Evolutionary conservation across 1,140 invertebrate species (phyloP).

Genomic region (Listronotus bonariensis): DNA sequence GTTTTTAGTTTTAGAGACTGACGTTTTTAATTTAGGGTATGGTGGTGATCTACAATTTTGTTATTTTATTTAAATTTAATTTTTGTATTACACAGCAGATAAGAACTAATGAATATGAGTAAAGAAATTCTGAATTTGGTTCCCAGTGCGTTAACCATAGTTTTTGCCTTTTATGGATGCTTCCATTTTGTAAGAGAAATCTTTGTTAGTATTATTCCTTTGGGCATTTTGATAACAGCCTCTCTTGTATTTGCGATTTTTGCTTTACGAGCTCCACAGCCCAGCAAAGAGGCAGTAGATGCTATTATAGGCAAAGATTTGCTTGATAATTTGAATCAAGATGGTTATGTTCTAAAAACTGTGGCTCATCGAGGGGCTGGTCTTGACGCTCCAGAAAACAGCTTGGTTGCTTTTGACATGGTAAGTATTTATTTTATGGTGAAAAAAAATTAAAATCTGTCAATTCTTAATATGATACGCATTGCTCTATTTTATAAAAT

Average conservation of each 20-base stretch:
- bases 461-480: no score
- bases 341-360: slow-evolving; percentile 57
- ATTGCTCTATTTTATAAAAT: no score
- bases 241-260: slow-evolving; percentile 39
- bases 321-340: slow-evolving; percentile 42
- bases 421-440: slow-evolving; percentile 54
- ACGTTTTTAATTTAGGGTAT: no score
- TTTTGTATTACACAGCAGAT: no score
- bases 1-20: no score
- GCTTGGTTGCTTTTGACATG: slow-evolving; percentile 69
- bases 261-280: slow-evolving; percentile 52
- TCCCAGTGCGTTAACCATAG: slow-evolving; percentile 30
- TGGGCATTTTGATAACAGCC: slow-evolving; percentile 42
- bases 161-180: slow-evolving; percentile 33
- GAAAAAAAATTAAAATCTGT: no score
- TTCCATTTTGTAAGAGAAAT: slow-evolving; percentile 36
- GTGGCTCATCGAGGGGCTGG: slow-evolving; percentile 72
- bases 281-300: slow-evolving; percentile 50
- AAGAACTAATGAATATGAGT: slow-evolving; percentile 16
- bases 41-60: no score
- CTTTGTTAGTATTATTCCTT: slow-evolving; percentile 45
- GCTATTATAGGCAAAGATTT: slow-evolving; percentile 58
- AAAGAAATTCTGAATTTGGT: slow-evolving; percentile 30
- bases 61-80: no score
- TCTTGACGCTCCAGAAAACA: slow-evolving; percentile 76